A percentile compares a stretch with the other conserved stretches of the same genome.
These are phyloP conservation scores for Lithosia quadra DNA, from an alignment of 2,888 invertebrate species.

Conservation along the genomic window DNA sequence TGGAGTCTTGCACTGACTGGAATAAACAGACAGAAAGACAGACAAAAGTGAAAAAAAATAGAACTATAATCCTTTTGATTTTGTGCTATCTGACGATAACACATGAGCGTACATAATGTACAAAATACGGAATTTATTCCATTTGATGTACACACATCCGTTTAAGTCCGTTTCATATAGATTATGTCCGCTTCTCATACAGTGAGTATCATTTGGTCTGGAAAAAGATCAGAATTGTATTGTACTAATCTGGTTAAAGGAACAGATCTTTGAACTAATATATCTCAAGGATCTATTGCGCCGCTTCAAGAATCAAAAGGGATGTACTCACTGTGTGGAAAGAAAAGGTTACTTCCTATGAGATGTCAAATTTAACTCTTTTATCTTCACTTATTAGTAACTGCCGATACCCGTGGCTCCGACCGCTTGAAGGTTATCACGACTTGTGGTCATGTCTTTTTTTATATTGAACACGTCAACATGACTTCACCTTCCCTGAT, in stretches of 20 bases:
- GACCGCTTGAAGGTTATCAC: background rate
- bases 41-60: no score
- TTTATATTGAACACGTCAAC: no score
- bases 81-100: no score
- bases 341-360: background rate
- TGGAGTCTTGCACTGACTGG: no score
- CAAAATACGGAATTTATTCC: no score
- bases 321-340: background rate
- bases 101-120: no score
- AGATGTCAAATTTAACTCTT: background rate
- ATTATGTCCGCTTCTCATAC: background rate
- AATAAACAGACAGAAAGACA: no score
- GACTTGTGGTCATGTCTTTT: no score
- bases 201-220: background rate
- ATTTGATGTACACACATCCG: background rate
- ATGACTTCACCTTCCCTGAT: no score
- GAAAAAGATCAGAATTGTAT: background rate
- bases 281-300: background rate
- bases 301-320: slow-evolving; percentile 1
- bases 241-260: background rate
- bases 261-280: background rate
- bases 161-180: background rate
- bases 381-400: background rate
- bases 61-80: no score
- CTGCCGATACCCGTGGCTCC: background rate